Evolutionary conservation across 2,888 invertebrate species (phyloP), one percentile per base, ranked within the genome.

Genomic region (Drosophila borborema): DNA sequence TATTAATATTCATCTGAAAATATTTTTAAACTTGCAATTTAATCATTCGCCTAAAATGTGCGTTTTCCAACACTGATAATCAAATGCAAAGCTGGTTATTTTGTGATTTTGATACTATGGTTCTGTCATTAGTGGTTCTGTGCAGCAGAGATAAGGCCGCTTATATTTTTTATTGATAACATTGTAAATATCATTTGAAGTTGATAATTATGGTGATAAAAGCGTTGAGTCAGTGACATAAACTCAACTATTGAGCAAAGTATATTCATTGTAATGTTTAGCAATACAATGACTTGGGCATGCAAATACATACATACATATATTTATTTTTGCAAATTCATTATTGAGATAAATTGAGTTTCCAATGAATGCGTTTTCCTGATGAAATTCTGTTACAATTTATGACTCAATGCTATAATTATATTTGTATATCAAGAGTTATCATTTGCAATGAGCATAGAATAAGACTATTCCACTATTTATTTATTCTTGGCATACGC

Each of bases 51-150:
- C 9, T 4, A 2, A 6, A 41, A 9, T 8, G 0, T 0, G 9
- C 12, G 16, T 59, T 76, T 36, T 16, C 7, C 58, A 79, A 10
- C 80, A 79, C 76, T 76, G 10, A 1, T 1, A 3, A 0, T 12
- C 5, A 28, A 41, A 28, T 63, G 41, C 63, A 75, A 20, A 58
- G 49, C 49, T 60, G 43, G 8, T 20, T 23, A 53, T 45, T 6
- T 45, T 14, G 28, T 6, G 28, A 20, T 45, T 14, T 20, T 12
- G 18, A 20, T 48, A 16, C n/a, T n/a, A 3, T 2, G 8, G 1
- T 41, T 41, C 16, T 10, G 16, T 31, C n/a, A n/a, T n/a, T n/a
- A n/a, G n/a, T 2, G 8, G 1, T 41, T 41, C 16, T 10, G 16
- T 31, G n/a, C 31, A 23, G 9, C 36, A 14, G 9, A 36, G 8